A percentile compares a stretch with the other conserved stretches of the same genome.
Evolutionary conservation across 2,113 vertebrate species (phyloP).

Genomic region (Mus pahari): DNA sequence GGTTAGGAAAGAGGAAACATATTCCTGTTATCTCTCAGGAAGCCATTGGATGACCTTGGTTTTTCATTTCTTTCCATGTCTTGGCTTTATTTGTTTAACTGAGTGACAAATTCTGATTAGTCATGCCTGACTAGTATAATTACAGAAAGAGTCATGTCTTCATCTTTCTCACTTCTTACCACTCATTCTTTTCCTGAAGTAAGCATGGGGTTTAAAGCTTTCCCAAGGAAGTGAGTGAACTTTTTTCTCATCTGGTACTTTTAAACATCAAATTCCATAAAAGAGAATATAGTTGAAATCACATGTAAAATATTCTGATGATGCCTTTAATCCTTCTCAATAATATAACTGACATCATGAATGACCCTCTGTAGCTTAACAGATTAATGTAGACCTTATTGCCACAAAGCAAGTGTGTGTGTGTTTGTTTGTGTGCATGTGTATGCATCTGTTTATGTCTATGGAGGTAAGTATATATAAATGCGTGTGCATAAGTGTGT

Average conservation of each 20-base stretch:
- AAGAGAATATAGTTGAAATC: not conserved
- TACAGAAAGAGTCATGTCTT: not conserved
- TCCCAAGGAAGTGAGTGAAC: not conserved
- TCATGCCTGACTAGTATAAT: constrained; percentile 10
- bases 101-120: constrained; percentile 33
- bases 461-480: not conserved
- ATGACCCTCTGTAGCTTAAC: not conserved
- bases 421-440: not conserved
- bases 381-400: not conserved
- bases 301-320: not conserved
- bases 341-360: not conserved
- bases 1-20: not conserved
- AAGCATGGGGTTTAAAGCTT: not conserved
- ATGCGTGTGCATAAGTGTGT: not conserved
- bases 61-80: not conserved
- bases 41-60: not conserved
- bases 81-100: not conserved
- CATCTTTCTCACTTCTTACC: not conserved
- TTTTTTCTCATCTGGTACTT: not conserved
- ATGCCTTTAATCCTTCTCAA: not conserved
- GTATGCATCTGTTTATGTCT: not conserved
- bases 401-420: not conserved
- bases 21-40: not conserved
- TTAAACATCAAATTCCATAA: not conserved
- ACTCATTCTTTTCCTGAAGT: not conserved